phyloP scores from a whole-genome alignment of 1,140 invertebrate species.

The Yoshiicerus persimilis region DNA sequence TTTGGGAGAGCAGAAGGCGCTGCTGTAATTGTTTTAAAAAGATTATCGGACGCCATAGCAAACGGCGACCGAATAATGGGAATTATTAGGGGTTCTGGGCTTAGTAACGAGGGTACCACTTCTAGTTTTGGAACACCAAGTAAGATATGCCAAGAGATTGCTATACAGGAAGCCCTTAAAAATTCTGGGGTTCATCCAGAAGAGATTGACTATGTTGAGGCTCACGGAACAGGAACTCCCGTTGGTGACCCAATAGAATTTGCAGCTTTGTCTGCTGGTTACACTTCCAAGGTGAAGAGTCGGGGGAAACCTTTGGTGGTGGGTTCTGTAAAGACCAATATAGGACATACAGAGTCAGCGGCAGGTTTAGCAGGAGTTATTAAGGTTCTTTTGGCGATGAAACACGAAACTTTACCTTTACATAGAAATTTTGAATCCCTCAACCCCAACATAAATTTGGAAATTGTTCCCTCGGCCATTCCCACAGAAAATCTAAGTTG shows the following conservation, averaged over 20 bases:
- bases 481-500: background rate
- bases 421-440: background rate
- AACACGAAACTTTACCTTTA: background rate
- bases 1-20: background rate
- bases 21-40: background rate
- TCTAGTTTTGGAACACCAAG: conserved; percentile 15
- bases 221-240: conserved; percentile 64
- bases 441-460: background rate
- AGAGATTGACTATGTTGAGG: conserved; percentile 61
- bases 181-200: conserved; percentile 58
- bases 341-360: conserved; percentile 62
- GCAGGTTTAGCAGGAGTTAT: conserved; percentile 48
- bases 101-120: conserved; percentile 8
- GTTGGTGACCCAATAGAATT: conserved; percentile 42
- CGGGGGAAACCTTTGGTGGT: conserved; percentile 57
- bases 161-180: conserved; percentile 58
- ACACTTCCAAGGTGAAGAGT: conserved; percentile 54
- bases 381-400: background rate
- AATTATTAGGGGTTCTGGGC: conserved; percentile 6
- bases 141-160: conserved; percentile 53
- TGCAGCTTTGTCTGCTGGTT: conserved; percentile 59
- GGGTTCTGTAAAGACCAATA: conserved; percentile 64
- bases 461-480: background rate
- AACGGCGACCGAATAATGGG: background rate
- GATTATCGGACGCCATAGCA: background rate